Base-by-base conservation (phyloP, 2,113 vertebrate genomes). In the Mormyrus lacerda region DNA sequence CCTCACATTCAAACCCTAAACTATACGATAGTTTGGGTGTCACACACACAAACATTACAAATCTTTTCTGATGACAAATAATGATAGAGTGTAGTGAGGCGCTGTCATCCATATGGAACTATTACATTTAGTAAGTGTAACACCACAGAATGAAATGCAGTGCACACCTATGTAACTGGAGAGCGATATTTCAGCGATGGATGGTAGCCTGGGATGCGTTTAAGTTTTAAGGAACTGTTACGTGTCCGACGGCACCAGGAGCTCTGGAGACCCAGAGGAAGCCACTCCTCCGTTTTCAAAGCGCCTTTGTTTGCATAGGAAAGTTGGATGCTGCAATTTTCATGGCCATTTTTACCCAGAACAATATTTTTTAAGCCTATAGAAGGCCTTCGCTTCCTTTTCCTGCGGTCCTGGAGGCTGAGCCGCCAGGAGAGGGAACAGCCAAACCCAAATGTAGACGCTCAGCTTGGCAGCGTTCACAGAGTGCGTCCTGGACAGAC, bases 391-490 rank as follows among this genome's bases (percentile, higher is more conserved):
- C 86, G 92, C 94, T 96, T 96, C 95, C 96, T 95, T 95, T 96
- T 96, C 95, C 96, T 96, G 95, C 94, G 95, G 95, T 95, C 95
- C 95, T 93, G 92, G 89, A 55, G 93, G 91, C 91, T 86, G 87
- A 91, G 92, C 94, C 91, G 93, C 93, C 91, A 91, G 92, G 92
- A 93, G 93, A 92, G 91, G 92, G 94, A 94, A 93, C 93, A 92
- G 95, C 95, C 95, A 96, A 96, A 95, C 94, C 95, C 94, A 95
- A 95, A 95, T 96, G 95, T 95, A 94, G 95, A 95, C 94, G 93
- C 95, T 94, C 94, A 93, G 91, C 92, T 95, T 95, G 95, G 94
- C 93, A 92, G 39, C 91, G 58, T 90, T 92, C 91, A 90, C 90
- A 90, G 90, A 73, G 93, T 93, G 93, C 90, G 93, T 95, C 93